Evolutionary conservation across 2,888 invertebrate genomes (phyloP), one percentile per base, ranked within the genome.

Genomic region (Cremastinae sp.): DNA sequence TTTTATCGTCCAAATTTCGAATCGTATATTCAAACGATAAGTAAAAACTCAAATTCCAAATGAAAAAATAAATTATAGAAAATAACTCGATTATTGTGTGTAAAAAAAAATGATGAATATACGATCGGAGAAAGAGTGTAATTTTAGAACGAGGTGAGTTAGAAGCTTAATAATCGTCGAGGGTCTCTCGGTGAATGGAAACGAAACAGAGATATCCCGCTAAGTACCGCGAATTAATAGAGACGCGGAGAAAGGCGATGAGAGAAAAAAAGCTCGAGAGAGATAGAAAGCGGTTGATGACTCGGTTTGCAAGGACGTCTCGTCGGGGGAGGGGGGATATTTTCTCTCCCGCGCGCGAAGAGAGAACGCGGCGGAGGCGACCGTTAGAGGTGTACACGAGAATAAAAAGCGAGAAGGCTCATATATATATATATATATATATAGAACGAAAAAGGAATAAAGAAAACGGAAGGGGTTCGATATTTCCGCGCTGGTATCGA

Each of bases 301-400:
- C 75, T 76, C 64, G 75, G 72, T 69, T 76, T 76, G 68, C 68
- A 76, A 76, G 75, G 75, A 72, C 75, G 75, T 59, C 64, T 62
- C 18, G 62, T 62, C 62, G 72, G 71, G 71, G 66, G 71, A 51
- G n/a, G 20, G 12, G 54, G 4, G 47, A 41, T 45, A 34, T 43
- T 38, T 53, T 28, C 28, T 28, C 28, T 28, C 28, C 5, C 28
- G 28, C 28, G 5, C 28, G 5, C 28, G 5, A 51, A 36, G 49
- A 59, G 18, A 28, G 28, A 28, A 28, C n/a, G 38, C 41, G 38
- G 49, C 38, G 53, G 43, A 28, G 43, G 28, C 28, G 5, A 28
- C 28, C 28, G 28, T 28, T 28, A 36, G 18, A n/a, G 36, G 47
- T 49, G 47, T 62, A 28, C 5, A 28, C 28, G 28, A 28, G 5